Conservation (phyloP, 2,888 invertebrate species). For the Heteromyza rotundicornis region DNA sequence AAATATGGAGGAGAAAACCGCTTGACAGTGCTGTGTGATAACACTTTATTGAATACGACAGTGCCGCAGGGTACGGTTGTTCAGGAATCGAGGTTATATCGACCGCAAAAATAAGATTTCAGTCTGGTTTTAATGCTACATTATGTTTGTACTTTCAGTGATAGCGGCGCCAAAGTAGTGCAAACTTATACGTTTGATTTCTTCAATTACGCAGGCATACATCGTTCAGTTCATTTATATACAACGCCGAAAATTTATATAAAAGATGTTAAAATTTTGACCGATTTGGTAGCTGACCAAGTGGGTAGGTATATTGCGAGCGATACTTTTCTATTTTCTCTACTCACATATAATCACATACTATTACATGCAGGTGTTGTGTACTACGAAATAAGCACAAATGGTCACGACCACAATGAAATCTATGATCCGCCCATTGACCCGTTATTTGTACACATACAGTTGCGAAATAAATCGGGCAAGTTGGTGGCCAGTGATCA, state of each 20-base stretch:
- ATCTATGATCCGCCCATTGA: slow-evolving; percentile 27
- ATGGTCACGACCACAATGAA: slow-evolving; percentile 47
- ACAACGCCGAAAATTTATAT: slow-evolving; percentile 83
- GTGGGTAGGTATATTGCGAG: not conserved
- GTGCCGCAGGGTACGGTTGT: slow-evolving; percentile 84
- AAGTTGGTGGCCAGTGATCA: slow-evolving; percentile 60
- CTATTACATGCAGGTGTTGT: slow-evolving; percentile 43
- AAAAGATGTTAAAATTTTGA: slow-evolving; percentile 81
- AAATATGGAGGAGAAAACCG: slow-evolving; percentile 74
- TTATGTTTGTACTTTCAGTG: slow-evolving; percentile 58
- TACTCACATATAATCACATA: no score
- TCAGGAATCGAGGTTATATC: slow-evolving; percentile 63
- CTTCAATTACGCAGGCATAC: slow-evolving; percentile 98
- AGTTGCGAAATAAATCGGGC: slow-evolving; percentile 64
- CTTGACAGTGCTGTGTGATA: slow-evolving; percentile 92
- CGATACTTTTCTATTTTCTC: not conserved
- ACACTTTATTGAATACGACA: slow-evolving; percentile 82
- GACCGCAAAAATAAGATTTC: not conserved
- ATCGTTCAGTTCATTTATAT: slow-evolving; percentile 87
- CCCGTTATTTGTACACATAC: slow-evolving; percentile 53
- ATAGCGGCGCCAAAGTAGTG: slow-evolving; percentile 67
- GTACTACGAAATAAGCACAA: slow-evolving; percentile 51
- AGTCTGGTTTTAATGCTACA: not conserved
- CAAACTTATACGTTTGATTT: slow-evolving; percentile 93
- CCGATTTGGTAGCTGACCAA: slow-evolving; percentile 68